A percentile compares a stretch with the other conserved stretches of the same genome.
These are phyloP conservation scores for Podilymbus podiceps DNA, from an alignment of 2,113 vertebrate species.

Conservation along the genomic window DNA sequence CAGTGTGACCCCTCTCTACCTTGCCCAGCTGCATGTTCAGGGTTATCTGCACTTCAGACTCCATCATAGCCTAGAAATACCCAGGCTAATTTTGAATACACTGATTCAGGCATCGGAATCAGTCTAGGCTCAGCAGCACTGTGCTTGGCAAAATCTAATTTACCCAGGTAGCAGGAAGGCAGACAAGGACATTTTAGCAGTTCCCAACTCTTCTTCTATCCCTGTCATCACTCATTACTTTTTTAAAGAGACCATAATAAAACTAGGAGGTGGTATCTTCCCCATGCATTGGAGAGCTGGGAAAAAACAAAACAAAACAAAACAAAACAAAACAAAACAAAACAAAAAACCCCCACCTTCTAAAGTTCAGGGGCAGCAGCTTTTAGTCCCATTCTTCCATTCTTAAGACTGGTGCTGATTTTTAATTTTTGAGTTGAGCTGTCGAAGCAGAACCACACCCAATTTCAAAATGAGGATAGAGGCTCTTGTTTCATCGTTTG, in stretches of 20 bases:
- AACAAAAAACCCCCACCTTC: too few species aligned
- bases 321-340: too few species aligned
- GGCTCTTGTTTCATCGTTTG: fast-evolving
- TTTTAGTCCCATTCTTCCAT: neutral
- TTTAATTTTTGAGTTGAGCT: neutral
- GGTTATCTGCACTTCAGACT: neutral
- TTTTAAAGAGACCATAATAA: neutral
- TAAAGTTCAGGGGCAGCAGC: neutral
- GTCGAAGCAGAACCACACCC: neutral
- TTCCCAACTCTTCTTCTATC: neutral
- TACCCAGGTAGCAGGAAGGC: neutral
- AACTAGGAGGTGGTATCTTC: neutral
- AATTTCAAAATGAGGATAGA: neutral
- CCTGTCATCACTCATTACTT: fast-evolving
- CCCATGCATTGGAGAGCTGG: too few species aligned
- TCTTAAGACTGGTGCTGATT: neutral
- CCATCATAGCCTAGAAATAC: neutral
- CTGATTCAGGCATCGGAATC: neutral
- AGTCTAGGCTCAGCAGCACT: neutral
- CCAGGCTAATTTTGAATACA: neutral
- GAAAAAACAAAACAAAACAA: neutral
- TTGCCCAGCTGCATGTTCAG: neutral
- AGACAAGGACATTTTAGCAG: neutral
- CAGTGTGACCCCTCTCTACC: neutral
- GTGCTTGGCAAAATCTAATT: neutral